Conservation (phyloP, 2,888 invertebrate species). For the Heteromyza rotundicornis region DNA sequence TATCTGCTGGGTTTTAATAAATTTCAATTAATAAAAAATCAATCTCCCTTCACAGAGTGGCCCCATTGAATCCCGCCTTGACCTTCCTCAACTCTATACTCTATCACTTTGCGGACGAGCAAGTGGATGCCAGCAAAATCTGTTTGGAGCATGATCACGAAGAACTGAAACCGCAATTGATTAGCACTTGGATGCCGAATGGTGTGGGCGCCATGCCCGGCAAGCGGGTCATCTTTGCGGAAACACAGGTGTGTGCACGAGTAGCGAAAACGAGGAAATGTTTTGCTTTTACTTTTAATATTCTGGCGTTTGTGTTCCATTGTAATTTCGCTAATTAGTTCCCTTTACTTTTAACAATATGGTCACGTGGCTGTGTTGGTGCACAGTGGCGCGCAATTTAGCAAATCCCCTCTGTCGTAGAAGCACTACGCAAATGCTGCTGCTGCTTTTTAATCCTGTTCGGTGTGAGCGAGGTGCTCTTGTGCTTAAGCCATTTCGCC, state of each 20-base stretch:
- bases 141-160: conserved; percentile 90
- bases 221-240: conserved; percentile 84
- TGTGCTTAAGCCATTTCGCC: not conserved
- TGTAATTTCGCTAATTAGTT: no score
- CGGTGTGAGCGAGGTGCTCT: not conserved
- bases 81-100: conserved; percentile 62
- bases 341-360: no score
- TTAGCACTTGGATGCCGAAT: conserved; percentile 89
- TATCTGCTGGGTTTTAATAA: not conserved
- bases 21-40: conserved; percentile 9
- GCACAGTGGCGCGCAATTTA: no score
- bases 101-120: conserved; percentile 61
- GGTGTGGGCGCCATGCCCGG: conserved; percentile 85
- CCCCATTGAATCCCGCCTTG: conserved; percentile 60
- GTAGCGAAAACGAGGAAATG: no score
- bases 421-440: not conserved
- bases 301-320: no score
- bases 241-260: conserved; percentile 75
- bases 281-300: no score
- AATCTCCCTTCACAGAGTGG: conserved; percentile 44
- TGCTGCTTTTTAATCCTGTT: not conserved
- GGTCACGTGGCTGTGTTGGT: no score
- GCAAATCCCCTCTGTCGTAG: no score
- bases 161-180: conserved; percentile 80
- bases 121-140: conserved; percentile 66